Percentiles rank a stretch among this genome's conserved stretches.
These are phyloP conservation scores for Pseudopipra pipra DNA, from an alignment of 2,113 vertebrate species.

Conservation along the genomic window DNA sequence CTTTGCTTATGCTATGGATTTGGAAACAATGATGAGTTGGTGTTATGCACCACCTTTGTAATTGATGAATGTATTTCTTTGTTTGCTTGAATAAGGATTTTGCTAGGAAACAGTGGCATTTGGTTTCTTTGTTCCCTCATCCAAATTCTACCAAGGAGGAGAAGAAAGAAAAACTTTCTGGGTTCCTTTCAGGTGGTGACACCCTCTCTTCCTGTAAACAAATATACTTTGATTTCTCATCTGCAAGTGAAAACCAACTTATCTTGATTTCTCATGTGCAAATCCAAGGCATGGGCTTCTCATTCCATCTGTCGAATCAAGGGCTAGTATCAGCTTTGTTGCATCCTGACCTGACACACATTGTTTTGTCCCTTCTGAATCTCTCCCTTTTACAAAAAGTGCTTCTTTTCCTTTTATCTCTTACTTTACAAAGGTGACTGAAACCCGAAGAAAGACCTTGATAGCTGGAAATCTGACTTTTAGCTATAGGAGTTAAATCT, in stretches of 20 bases:
- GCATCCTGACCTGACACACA: background rate
- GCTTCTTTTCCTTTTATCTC: background rate
- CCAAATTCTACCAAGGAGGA: background rate
- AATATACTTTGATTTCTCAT: background rate
- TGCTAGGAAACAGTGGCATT: background rate
- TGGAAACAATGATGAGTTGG: background rate
- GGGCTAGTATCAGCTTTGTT: background rate
- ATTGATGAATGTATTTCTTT: background rate
- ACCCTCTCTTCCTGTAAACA: background rate
- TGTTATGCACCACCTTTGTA: background rate
- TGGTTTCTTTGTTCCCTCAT: background rate
- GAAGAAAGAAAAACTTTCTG: background rate
- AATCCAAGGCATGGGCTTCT: background rate
- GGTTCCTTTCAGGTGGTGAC: background rate
- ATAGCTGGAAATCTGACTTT: background rate
- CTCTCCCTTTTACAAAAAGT: background rate
- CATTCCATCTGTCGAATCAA: background rate
- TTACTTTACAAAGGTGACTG: background rate
- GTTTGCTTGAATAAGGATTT: background rate
- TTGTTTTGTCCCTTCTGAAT: background rate
- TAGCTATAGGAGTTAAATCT: background rate
- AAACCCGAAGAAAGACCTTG: background rate
- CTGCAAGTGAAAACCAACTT: background rate
- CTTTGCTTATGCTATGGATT: background rate
- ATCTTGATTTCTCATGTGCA: background rate